phyloP scores from a whole-genome alignment of 2,113 vertebrate genomes.

The Pelusios castaneus region DNA sequence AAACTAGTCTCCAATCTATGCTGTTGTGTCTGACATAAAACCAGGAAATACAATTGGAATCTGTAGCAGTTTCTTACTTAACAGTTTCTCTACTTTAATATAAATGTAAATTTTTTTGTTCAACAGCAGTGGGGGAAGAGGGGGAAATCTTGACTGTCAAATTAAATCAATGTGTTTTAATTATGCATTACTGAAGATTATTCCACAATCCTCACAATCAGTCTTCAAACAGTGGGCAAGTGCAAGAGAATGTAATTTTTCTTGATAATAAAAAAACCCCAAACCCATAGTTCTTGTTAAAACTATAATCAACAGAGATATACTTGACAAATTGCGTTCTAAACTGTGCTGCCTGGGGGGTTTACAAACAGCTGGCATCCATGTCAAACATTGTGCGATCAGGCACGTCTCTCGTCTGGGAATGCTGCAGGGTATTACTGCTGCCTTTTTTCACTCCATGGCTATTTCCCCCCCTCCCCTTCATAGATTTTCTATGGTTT shows the following conservation, averaged over 20 bases:
- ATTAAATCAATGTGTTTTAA: conserved; percentile 48
- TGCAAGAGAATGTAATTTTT: neutral
- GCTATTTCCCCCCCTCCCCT: neutral
- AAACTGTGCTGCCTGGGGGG: neutral
- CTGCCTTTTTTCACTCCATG: neutral
- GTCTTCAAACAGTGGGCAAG: neutral
- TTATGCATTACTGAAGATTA: conserved; percentile 54
- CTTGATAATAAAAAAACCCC: conserved; percentile 1
- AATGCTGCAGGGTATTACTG: neutral
- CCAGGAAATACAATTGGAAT: neutral
- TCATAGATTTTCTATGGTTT: neutral
- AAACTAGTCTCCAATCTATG: neutral
- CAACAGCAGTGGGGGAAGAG: neutral
- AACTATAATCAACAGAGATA: conserved; percentile 1
- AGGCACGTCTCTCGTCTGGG: neutral
- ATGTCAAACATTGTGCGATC: neutral
- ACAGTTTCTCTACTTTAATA: conserved; percentile 42
- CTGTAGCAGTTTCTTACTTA: neutral
- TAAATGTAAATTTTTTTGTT: conserved; percentile 52
- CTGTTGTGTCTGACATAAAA: neutral
- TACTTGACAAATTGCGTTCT: neutral
- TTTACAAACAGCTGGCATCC: neutral
- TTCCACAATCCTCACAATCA: conserved; percentile 25
- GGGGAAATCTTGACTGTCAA: neutral
- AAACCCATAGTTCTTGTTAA: conserved; percentile 4